Percentiles rank a stretch among this genome's conserved stretches.
Evolutionary conservation across 2,113 vertebrate genomes (phyloP).

Genomic region (Cariama cristata): DNA sequence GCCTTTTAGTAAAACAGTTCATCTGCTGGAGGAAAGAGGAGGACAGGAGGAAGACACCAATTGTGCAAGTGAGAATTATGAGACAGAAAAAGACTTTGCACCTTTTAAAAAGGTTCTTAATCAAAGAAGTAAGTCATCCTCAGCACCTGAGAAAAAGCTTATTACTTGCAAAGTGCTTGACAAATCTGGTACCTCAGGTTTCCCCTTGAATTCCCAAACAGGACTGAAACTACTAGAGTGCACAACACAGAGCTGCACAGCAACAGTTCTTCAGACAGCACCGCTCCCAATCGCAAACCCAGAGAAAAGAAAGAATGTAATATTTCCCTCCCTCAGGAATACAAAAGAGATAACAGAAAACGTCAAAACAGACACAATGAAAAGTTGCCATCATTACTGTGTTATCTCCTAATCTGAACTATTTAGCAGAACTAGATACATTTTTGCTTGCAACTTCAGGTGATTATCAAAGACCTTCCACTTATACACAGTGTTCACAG

Average conservation of each 20-base stretch:
- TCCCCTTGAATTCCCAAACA: neutral
- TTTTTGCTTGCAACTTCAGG: neutral
- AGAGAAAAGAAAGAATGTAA: neutral
- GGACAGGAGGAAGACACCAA: neutral
- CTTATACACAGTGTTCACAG: accelerated
- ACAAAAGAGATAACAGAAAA: neutral
- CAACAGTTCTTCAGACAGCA: neutral
- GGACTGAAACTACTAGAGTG: neutral
- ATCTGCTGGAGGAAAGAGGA: neutral
- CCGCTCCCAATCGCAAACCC: neutral
- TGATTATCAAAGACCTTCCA: neutral
- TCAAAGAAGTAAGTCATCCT: neutral
- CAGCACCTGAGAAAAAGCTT: neutral
- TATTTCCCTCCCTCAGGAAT: neutral
- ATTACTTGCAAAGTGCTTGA: neutral
- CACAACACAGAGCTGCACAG: neutral
- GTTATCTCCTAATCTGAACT: neutral
- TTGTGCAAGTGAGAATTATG: neutral
- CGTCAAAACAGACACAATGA: accelerated
- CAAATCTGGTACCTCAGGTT: neutral
- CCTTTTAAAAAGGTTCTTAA: conserved; percentile 16
- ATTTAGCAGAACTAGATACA: neutral
- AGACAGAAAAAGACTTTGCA: conserved; percentile 4
- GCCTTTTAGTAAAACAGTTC: conserved; percentile 16
- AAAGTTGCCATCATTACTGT: neutral